Evolutionary conservation across 2,113 vertebrate species (phyloP), one percentile per base, ranked within the genome.

Genomic region (Oncorhynchus gorbuscha): DNA sequence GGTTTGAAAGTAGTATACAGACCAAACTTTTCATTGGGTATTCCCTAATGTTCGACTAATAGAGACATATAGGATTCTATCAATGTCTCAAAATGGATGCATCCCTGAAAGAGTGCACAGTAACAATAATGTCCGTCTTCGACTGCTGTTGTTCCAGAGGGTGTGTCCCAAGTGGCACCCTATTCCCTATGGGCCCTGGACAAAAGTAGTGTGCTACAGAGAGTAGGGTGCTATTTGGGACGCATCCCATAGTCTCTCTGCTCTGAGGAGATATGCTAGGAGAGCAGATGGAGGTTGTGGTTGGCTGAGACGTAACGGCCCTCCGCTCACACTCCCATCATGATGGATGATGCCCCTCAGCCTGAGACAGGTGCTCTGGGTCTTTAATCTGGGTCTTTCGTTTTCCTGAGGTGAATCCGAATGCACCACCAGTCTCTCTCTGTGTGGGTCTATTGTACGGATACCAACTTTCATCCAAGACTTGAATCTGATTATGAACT

Each of bases 281-380:
- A 24, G 39, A 45, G 39, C 39, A 45, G 39, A 45, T 45, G 39
- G 39, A 45, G 2, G 88, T 85, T 83, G 86, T 80, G 83, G 87
- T 82, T 76, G 79, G 86, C 39, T 45, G 39, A 45, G 9, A 55
- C 5, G 4, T 55, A 14, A 55, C 5, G 14, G 49, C 14, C 49
- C 16, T 55, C 14, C 4, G 4, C 49, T 55, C 39, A 45, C 51
- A 14, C 72, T 66, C 85, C 59, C 75, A 77, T 88, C 86, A 83
- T 84, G 85, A 90, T 84, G 86, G 75, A 79, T 83, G 75, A 80
- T 81, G 84, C 88, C 87, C 81, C 83, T 89, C 83, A 71, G 86
- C 83, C 68, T 77, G n/a, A 51, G 49, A 55, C 24, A 72, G 70
- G 83, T 77, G 68, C 79, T 87, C 70, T 68, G 73, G 79, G 83